These are phyloP conservation scores for Cybosia mesomella DNA, from an alignment of 2,888 invertebrate species.

Conservation along the genomic window DNA sequence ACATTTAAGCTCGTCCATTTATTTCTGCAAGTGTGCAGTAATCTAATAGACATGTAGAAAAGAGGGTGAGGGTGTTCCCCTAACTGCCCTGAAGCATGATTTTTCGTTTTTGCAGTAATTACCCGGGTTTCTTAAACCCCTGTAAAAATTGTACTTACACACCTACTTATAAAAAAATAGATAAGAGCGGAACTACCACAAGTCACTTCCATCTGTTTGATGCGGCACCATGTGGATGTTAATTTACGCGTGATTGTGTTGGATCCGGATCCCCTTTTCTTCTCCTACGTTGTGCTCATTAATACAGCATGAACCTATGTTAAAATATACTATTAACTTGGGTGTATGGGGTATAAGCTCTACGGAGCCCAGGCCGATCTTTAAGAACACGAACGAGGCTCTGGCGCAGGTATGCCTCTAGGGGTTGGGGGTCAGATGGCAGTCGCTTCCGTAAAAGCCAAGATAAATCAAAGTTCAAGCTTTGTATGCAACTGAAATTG, in stretches of 20 bases:
- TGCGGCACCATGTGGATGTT: neutral
- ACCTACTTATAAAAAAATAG: neutral
- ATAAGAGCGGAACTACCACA: neutral
- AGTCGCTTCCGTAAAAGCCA: no score
- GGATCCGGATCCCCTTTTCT: neutral
- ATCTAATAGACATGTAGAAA: conserved; percentile 20
- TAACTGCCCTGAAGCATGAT: conserved; percentile 10
- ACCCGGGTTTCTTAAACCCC: neutral
- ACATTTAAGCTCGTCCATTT: neutral
- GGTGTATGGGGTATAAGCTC: neutral
- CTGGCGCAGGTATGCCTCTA: no score
- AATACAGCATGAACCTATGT: neutral
- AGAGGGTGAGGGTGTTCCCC: conserved; percentile 32
- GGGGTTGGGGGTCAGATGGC: no score
- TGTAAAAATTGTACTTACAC: neutral
- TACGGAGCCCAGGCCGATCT: no score
- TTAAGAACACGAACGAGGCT: no score
- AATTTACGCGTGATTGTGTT: neutral
- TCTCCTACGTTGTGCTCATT: neutral
- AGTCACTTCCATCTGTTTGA: conserved; percentile 1
- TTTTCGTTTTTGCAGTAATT: conserved; percentile 18
- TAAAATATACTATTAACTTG: neutral
- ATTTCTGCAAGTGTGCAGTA: conserved; percentile 9
- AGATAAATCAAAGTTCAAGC: no score
- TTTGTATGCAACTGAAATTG: no score